Conservation (phyloP, 2,113 vertebrate genomes). For the Sprattus sprattus region DNA sequence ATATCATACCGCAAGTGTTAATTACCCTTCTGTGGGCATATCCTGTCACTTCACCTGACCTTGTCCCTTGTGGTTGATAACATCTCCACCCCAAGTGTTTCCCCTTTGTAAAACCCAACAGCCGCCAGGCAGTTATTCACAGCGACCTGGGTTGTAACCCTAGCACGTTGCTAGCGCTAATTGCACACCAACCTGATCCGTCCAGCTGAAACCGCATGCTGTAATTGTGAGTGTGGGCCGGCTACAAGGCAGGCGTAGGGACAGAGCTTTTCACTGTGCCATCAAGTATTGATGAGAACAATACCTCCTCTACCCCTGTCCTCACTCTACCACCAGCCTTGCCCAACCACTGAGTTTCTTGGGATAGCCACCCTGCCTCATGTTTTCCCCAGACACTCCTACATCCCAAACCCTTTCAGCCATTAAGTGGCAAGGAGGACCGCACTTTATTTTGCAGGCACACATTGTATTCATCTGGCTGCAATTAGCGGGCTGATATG, state of each 20-base stretch:
- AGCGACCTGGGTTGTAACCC: background rate
- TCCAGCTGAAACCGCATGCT: constrained; percentile 56
- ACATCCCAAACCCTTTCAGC: background rate
- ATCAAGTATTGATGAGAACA: constrained; percentile 10
- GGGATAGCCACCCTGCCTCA: background rate
- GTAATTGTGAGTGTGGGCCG: constrained; percentile 61
- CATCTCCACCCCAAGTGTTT: background rate
- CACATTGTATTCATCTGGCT: background rate
- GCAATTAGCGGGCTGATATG: background rate
- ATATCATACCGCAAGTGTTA: background rate
- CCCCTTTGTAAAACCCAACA: background rate
- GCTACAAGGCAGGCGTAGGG: constrained; percentile 47
- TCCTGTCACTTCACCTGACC: background rate
- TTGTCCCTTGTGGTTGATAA: background rate
- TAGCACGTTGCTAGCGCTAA: constrained; percentile 44
- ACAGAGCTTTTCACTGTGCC: background rate
- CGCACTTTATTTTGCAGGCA: background rate
- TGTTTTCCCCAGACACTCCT: too few relatives aligned
- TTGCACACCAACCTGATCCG: constrained; percentile 56
- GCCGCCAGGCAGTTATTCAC: background rate
- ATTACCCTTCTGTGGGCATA: background rate
- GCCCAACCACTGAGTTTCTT: background rate
- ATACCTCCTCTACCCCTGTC: background rate
- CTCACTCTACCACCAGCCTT: background rate
- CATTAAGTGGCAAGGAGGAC: background rate